Evolutionary conservation across 37 sponge, comb jelly and placozoan genomes (phyloP), one percentile per base, ranked within the genome.

Genomic region (Diacarnus erythraeanus): DNA sequence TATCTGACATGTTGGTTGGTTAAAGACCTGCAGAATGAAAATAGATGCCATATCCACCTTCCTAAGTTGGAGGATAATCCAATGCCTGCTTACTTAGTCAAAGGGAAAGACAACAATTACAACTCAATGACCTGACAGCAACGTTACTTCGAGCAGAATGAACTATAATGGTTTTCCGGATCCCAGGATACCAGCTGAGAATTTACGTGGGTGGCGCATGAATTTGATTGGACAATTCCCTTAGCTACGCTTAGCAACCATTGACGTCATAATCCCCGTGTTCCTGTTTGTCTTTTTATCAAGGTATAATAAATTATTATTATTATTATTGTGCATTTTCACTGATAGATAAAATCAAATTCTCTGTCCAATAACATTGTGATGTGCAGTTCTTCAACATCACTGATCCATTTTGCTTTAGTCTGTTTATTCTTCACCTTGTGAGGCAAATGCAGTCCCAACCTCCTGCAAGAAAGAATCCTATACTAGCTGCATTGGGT

Each of bases 381-480:
- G 2, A 97, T 75, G 23, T 87, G 71, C 25, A 97, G 75, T 22
- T 61, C 59, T 15, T 88, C 61, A 39, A 64, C 42, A 33, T 74
- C 72, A 41, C 71, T 64, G 38, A 86, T 67, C 97, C 97, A 97
- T 42, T 83, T 82, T 38, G 95, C 97, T 51, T 78, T 85, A 39
- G 87, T 86, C 37, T 84, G 77, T 56, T 79, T 83, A 38, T 59
- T 71, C 54, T 94, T 87, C 30, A 97, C 97, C 70, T 66, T 85
- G 42, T 97, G 83, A 38, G 97, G 97, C 18, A 97, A 83, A 38
- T 85, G 80, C 63, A 97, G 79, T 0, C 90, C 96, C 21, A 95
- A 76, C 2, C 72, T 69, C 34, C 95, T 95, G 54, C 4, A 75
- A 23, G 35, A 42, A 41, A 65, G 20, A 78, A 4, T 67, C 20